Percentiles rank a stretch among this genome's conserved stretches.
phyloP scores from a whole-genome alignment of 2,113 vertebrate genomes.

The Vidua macroura region DNA sequence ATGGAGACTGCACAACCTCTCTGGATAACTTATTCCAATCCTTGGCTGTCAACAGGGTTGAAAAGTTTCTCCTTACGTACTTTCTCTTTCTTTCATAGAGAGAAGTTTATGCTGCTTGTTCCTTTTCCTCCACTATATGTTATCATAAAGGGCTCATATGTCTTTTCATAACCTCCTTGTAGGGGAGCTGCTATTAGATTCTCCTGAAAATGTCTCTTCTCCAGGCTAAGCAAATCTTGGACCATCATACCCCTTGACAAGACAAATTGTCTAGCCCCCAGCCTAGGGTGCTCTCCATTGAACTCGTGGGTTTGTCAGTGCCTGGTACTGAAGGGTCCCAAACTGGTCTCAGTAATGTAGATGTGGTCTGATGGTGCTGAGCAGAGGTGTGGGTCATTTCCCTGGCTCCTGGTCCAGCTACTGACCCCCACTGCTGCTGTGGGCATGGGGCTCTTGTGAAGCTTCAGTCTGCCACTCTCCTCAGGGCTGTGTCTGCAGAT shows the following conservation, averaged over 20 bases:
- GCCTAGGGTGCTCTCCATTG: not conserved
- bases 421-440: not conserved
- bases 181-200: not conserved
- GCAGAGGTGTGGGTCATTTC: not conserved
- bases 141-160: not conserved
- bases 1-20: not conserved
- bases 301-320: not conserved
- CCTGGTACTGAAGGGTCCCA: not conserved
- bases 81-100: not conserved
- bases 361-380: not conserved
- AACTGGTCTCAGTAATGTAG: not conserved
- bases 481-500: not conserved
- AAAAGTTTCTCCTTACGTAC: not conserved
- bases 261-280: not conserved
- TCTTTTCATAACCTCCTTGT: not conserved
- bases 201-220: not conserved
- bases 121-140: accelerated
- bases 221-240: not conserved
- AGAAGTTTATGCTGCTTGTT: not conserved
- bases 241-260: not conserved
- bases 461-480: not conserved
- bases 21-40: not conserved
- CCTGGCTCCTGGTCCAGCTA: not conserved
- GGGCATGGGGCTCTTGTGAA: not conserved
- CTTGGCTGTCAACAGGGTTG: not conserved